These are phyloP conservation scores for Artemia sp. DNA, from an alignment of 2,888 invertebrate genomes.

Conservation along the genomic window DNA sequence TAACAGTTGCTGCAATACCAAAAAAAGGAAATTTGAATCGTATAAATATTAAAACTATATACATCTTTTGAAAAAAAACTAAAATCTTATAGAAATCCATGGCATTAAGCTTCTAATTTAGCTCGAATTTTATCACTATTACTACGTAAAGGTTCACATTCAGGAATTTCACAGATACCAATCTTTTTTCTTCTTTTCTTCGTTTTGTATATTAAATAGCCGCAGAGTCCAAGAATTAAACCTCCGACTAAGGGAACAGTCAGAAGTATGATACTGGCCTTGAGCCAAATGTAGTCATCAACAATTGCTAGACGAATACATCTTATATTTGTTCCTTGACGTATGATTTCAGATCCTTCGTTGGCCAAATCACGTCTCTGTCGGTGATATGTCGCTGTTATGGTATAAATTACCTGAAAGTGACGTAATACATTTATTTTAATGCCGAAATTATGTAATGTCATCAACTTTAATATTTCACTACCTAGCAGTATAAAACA, in stretches of 20 bases:
- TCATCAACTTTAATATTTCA: no score
- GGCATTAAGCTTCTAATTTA: no score
- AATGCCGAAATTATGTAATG: no score
- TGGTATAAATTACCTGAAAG: not conserved
- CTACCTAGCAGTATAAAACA: no score
- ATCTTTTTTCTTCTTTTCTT: not conserved
- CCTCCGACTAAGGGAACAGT: not conserved
- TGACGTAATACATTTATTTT: not conserved
- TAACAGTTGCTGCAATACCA: no score
- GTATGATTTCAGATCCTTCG: not conserved
- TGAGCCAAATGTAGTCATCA: slow-evolving; percentile 4
- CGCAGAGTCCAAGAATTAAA: not conserved
- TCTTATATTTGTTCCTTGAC: slow-evolving; percentile 1
- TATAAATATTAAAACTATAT: no score
- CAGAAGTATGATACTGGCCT: not conserved
- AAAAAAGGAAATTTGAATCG: no score
- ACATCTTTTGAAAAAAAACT: no score
- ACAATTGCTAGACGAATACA: not conserved
- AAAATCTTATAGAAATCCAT: no score
- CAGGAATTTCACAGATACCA: not conserved
- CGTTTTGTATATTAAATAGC: not conserved
- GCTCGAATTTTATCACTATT: not conserved
- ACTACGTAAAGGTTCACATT: not conserved
- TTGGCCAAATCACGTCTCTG: slow-evolving; percentile 2
- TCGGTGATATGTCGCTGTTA: not conserved